A percentile compares a stretch with the other conserved stretches of the same genome.
Conservation (phyloP, 2,888 invertebrate genomes). For the Pandemis heparana region DNA sequence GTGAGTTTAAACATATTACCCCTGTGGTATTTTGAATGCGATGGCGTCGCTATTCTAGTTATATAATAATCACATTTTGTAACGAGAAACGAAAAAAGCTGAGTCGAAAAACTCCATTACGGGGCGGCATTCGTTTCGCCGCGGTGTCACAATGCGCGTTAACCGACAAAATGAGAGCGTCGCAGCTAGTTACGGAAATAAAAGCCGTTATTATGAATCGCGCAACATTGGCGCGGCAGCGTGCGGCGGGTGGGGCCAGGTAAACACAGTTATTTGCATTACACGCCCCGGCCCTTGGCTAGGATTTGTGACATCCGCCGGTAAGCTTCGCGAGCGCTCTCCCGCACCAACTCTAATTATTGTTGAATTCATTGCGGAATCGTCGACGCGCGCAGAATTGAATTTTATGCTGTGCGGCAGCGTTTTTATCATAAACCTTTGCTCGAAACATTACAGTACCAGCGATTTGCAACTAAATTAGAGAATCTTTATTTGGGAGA, state of each 20-base stretch:
- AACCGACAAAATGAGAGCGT: slow-evolving; percentile 79
- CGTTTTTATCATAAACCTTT: not conserved
- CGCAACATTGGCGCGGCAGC: slow-evolving; percentile 48
- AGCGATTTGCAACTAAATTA: slow-evolving; percentile 15
- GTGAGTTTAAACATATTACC: slow-evolving; percentile 62
- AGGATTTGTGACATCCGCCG: slow-evolving; percentile 79
- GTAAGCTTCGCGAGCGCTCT: slow-evolving; percentile 66
- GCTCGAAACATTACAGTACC: not conserved
- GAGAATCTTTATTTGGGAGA: slow-evolving; percentile 17
- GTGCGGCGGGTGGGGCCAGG: slow-evolving; percentile 60
- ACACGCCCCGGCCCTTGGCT: slow-evolving; percentile 71
- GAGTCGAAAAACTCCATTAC: slow-evolving; percentile 79
- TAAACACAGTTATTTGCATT: slow-evolving; percentile 78
- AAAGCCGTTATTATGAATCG: slow-evolving; percentile 79
- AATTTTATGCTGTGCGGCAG: slow-evolving; percentile 53
- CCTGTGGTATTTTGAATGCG: slow-evolving; percentile 67
- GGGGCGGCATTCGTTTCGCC: slow-evolving; percentile 73
- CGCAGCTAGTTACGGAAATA: slow-evolving; percentile 81
- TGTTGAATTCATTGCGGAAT: slow-evolving; percentile 66
- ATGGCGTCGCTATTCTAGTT: slow-evolving; percentile 71
- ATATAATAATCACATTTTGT: slow-evolving; percentile 74
- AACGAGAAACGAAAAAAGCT: slow-evolving; percentile 68
- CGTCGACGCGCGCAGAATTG: slow-evolving; percentile 62
- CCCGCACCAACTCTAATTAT: slow-evolving; percentile 66
- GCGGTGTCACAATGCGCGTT: slow-evolving; percentile 76